Conservation (phyloP, 2,113 vertebrate genomes). For the Neotoma lepida region DNA sequence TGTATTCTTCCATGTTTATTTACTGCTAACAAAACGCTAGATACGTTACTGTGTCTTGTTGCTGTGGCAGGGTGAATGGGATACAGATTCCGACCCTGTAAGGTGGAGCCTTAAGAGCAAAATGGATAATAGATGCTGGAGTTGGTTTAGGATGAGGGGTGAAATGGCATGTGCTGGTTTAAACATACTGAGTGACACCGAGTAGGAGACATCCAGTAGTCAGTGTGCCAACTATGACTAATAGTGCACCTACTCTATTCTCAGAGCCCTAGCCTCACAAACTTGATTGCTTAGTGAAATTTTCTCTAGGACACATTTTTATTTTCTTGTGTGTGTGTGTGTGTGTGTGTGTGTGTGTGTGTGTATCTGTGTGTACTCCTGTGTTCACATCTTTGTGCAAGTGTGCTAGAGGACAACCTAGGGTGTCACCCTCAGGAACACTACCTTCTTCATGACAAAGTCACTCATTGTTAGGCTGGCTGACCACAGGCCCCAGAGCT, state of each 20-base stretch:
- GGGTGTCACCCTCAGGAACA: neutral
- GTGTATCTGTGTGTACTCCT: neutral
- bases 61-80: neutral
- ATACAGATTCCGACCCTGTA: neutral
- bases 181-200: neutral
- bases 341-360: neutral
- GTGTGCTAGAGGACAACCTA: neutral
- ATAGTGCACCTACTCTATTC: neutral
- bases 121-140: neutral
- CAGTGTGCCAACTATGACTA: neutral
- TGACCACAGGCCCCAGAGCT: neutral
- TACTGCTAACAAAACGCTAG: neutral
- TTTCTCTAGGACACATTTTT: neutral
- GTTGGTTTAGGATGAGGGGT: neutral
- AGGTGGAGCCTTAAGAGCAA: neutral
- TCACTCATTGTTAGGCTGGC: neutral
- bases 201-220: neutral
- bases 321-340: neutral
- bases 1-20: slow-evolving; percentile 43
- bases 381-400: neutral
- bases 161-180: neutral
- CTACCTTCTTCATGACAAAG: neutral
- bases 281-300: neutral
- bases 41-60: neutral
- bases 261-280: neutral